phyloP scores from a whole-genome alignment of 2,113 vertebrate genomes.

The Brachyhypopomus occidentalis region DNA sequence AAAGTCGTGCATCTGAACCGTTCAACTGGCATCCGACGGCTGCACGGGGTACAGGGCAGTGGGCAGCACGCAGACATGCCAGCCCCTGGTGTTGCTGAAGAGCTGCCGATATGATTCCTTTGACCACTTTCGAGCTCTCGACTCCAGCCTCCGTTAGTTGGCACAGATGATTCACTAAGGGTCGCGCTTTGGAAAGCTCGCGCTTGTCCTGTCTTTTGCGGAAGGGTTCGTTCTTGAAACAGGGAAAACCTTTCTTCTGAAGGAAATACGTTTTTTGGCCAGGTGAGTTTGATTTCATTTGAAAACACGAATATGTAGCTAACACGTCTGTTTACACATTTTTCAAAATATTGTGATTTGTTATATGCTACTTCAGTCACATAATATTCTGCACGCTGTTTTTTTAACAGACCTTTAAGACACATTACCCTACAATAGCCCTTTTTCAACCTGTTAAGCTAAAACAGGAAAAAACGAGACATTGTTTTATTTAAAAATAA shows the following conservation, averaged over 20 bases:
- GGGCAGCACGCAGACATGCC: slow-evolving; percentile 58
- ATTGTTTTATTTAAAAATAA: too few species aligned
- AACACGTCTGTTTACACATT: not conserved
- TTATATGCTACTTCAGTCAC: not conserved
- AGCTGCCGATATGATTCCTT: slow-evolving; percentile 21
- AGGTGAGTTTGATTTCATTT: slow-evolving; percentile 40
- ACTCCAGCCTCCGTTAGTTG: slow-evolving; percentile 17
- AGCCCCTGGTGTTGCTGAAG: slow-evolving; percentile 17
- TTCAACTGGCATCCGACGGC: slow-evolving; percentile 80
- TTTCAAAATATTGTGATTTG: not conserved
- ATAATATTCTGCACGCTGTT: not conserved
- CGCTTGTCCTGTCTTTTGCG: not conserved
- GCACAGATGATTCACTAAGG: slow-evolving; percentile 12
- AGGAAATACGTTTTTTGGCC: slow-evolving; percentile 27
- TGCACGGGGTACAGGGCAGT: slow-evolving; percentile 48
- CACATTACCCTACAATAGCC: too few species aligned
- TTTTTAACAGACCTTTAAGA: not conserved
- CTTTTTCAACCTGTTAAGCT: too few species aligned
- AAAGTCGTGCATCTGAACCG: slow-evolving; percentile 92
- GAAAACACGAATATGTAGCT: not conserved
- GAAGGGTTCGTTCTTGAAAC: not conserved
- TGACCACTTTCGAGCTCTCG: not conserved
- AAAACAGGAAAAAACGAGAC: too few species aligned
- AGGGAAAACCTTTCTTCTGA: not conserved
- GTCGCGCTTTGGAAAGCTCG: not conserved